These are phyloP conservation scores for Conchocele bisecta DNA, from an alignment of 2,888 invertebrate genomes.

Conservation along the genomic window DNA sequence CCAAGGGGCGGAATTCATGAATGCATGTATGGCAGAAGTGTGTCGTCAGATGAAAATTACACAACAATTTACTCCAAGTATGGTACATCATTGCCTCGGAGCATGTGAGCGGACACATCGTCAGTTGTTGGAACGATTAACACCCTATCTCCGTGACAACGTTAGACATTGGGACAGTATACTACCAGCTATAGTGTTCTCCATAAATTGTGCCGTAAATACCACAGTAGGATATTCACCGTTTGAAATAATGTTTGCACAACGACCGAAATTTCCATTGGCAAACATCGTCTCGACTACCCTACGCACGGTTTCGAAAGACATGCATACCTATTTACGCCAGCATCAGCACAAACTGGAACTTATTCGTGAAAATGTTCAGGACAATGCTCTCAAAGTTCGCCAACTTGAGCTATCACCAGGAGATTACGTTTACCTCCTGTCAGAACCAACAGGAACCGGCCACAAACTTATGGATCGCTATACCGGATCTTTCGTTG, in stretches of 20 bases:
- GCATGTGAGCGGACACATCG: conserved; percentile 40
- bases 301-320: neutral
- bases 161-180: conserved; percentile 26
- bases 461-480: conserved; percentile 17
- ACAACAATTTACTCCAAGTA: conserved; percentile 47
- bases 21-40: conserved; percentile 34
- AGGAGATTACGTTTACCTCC: conserved; percentile 31
- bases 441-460: neutral
- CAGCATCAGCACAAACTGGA: neutral
- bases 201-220: conserved; percentile 34
- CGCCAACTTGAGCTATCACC: neutral
- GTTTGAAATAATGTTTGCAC: conserved; percentile 1
- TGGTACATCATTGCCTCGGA: conserved; percentile 45
- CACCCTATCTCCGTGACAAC: conserved; percentile 25
- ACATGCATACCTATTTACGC: conserved; percentile 1
- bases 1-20: no score
- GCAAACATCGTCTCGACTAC: neutral
- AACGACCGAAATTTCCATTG: conserved; percentile 19
- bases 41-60: conserved; percentile 36
- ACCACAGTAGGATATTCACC: neutral
- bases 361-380: neutral
- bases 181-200: conserved; percentile 31
- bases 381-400: neutral
- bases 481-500: conserved; percentile 29
- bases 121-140: conserved; percentile 33